Conservation (phyloP, 2,113 vertebrate species). For the Eira barbara region DNA sequence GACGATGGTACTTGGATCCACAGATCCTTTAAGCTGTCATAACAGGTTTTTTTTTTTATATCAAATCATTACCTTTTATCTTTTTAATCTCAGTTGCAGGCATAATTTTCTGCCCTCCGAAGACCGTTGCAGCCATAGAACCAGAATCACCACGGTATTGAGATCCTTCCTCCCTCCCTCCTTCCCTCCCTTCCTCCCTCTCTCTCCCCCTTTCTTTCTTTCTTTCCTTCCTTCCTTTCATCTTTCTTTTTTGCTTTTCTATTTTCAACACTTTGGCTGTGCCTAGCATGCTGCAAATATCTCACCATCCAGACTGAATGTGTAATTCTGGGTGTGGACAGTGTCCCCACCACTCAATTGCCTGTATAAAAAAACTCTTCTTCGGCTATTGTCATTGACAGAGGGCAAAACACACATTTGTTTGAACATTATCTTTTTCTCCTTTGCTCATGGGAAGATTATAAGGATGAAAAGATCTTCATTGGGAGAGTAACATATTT, state of each 20-base stretch:
- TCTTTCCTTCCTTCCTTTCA: no score
- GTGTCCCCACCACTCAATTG: conserved; percentile 4
- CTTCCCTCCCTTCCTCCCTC: no score
- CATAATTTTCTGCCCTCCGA: conserved; percentile 9
- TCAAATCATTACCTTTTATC: neutral
- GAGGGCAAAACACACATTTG: neutral
- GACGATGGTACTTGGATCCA: neutral
- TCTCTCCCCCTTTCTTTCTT: no score
- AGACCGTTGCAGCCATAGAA: neutral
- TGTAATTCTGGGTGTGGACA: conserved; percentile 26
- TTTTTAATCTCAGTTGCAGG: neutral
- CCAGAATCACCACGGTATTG: neutral
- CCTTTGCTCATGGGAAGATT: neutral
- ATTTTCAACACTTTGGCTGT: neutral
- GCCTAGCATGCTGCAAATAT: neutral
- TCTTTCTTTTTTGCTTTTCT: no score
- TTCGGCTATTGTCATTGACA: conserved; percentile 17
- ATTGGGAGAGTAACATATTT: conserved; percentile 12
- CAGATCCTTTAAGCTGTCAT: neutral
- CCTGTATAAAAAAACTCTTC: conserved; percentile 14
- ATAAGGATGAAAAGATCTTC: neutral
- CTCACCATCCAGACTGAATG: neutral
- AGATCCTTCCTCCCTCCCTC: neutral
- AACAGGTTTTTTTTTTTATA: neutral
- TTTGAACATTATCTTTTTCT: conserved; percentile 35